phyloP scores from a whole-genome alignment of 2,888 invertebrate genomes.

The Pyrrhosoma nymphula region DNA sequence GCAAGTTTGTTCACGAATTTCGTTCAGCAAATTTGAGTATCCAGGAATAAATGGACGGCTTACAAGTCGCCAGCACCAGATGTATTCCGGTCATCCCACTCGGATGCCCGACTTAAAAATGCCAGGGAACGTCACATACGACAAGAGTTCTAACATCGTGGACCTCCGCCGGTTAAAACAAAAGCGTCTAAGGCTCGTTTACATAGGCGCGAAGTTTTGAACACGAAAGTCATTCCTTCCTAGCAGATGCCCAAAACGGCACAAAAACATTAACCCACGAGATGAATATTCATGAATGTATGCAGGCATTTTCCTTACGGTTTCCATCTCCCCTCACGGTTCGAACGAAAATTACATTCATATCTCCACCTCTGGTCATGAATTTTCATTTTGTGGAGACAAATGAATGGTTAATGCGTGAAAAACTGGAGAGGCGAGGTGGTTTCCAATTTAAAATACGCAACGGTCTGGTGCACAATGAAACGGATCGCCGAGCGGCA shows the following conservation, averaged over 20 bases:
- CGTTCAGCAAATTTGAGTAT: too few species aligned
- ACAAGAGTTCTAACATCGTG: too few species aligned
- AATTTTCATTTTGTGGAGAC: not conserved
- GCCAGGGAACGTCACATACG: too few species aligned
- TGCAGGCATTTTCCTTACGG: not conserved
- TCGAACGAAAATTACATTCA: not conserved
- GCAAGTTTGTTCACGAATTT: too few species aligned
- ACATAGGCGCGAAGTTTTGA: not conserved
- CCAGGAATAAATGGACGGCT: too few species aligned
- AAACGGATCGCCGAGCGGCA: not conserved
- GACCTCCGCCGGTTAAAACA: not conserved
- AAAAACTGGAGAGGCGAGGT: not conserved
- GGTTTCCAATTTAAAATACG: not conserved
- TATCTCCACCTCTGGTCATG: not conserved
- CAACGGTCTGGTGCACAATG: not conserved
- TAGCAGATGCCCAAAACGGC: not conserved
- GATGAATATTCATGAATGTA: not conserved
- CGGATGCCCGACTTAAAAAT: too few species aligned
- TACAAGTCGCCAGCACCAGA: too few species aligned
- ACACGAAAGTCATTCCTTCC: not conserved
- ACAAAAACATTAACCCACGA: not conserved
- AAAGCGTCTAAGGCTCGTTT: not conserved
- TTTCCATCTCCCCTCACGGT: not conserved
- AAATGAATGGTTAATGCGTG: slow-evolving; percentile 28
- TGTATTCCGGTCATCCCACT: too few species aligned